phyloP scores from a whole-genome alignment of 2,888 invertebrate genomes.

The Parthenolecanium corni region DNA sequence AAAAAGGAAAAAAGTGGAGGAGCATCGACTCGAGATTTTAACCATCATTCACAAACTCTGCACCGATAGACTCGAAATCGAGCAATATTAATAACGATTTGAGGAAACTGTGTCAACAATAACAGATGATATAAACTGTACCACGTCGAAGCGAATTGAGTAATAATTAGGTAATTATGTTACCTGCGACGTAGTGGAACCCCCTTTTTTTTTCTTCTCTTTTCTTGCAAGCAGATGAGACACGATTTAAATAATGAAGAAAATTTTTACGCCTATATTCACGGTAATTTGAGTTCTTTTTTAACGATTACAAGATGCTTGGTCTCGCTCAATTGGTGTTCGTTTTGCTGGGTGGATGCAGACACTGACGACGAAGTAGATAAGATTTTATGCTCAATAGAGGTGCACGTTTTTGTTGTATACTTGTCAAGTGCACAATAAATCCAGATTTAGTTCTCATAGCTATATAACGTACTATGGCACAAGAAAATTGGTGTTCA shows the following conservation, averaged over 20 bases:
- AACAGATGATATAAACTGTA: slow-evolving; percentile 16
- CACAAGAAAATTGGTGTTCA: too few relatives aligned
- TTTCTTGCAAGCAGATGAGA: not conserved
- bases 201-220: not conserved
- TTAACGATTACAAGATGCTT: not conserved
- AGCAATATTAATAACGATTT: slow-evolving; percentile 7
- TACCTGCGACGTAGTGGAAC: slow-evolving; percentile 1
- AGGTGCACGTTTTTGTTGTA: too few relatives aligned
- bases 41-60: not conserved
- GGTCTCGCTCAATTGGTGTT: not conserved
- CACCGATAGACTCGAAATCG: not conserved
- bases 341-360: too few relatives aligned
- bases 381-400: too few relatives aligned
- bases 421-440: too few relatives aligned
- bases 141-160: slow-evolving; percentile 13
- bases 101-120: slow-evolving; percentile 20
- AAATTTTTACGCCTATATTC: not conserved
- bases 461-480: too few relatives aligned
- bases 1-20: too few relatives aligned
- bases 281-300: not conserved
- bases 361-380: too few relatives aligned
- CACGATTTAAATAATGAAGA: slow-evolving; percentile 16
- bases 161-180: slow-evolving; percentile 28
- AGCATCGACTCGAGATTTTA: too few relatives aligned
- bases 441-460: too few relatives aligned